phyloP scores from a whole-genome alignment of 2,888 invertebrate species.

The Caenorhabditis becei region DNA sequence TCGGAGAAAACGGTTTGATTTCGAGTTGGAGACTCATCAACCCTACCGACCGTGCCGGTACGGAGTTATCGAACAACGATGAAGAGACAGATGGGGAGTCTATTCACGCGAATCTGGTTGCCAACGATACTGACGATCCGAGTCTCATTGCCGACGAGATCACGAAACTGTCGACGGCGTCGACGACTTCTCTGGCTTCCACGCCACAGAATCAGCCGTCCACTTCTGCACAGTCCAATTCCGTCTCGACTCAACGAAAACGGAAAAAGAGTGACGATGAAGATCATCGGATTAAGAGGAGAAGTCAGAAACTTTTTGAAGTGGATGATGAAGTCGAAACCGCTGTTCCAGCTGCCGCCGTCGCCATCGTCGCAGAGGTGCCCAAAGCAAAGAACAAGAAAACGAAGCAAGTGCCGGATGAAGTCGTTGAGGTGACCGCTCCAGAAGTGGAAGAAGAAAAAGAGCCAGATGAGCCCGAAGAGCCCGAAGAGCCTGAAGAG shows the following conservation, averaged over 20 bases:
- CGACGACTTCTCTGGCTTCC: background rate
- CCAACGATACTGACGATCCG: background rate
- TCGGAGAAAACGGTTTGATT: background rate
- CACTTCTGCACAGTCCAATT: background rate
- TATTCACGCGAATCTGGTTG: background rate
- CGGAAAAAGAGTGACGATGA: background rate
- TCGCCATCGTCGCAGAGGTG: background rate
- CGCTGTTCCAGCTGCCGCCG: background rate
- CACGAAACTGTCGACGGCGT: constrained; percentile 1
- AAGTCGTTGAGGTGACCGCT: background rate
- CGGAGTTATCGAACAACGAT: constrained; percentile 15
- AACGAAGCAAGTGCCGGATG: background rate
- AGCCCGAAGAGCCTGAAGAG: constrained; percentile 6
- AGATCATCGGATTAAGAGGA: background rate
- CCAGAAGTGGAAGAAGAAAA: background rate
- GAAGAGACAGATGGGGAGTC: constrained; percentile 21
- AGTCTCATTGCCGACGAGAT: background rate
- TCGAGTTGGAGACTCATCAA: background rate
- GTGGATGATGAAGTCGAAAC: background rate
- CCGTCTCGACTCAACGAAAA: background rate
- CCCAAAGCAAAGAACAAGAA: background rate
- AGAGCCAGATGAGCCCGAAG: background rate
- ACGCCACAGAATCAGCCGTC: background rate
- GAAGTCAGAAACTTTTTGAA: constrained; percentile 4
- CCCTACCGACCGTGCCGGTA: too few relatives aligned